Conservation (phyloP, 2,113 vertebrate genomes). For the Rhagologus leucostigma region DNA sequence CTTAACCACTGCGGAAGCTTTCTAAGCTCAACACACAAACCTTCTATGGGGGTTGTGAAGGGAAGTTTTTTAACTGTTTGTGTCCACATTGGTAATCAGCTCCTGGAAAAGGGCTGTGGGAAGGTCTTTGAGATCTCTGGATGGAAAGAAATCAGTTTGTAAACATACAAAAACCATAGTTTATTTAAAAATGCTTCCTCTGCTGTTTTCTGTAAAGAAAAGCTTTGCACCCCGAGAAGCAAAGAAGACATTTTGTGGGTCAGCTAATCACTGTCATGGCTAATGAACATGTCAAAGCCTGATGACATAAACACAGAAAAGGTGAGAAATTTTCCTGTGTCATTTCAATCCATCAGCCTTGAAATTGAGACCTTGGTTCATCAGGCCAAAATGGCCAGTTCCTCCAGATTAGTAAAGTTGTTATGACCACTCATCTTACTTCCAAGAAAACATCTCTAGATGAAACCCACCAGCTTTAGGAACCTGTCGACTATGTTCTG, state of each 20-base stretch:
- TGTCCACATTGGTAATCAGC: neutral
- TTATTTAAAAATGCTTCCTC: neutral
- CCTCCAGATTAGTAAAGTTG: neutral
- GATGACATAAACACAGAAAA: neutral
- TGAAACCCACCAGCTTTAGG: neutral
- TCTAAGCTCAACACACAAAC: neutral
- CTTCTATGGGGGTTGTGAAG: neutral
- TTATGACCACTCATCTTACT: neutral
- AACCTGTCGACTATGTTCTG: accelerated
- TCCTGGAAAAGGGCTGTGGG: neutral
- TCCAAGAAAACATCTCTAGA: neutral
- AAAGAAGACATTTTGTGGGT: neutral
- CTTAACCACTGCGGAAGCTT: neutral
- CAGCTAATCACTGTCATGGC: neutral
- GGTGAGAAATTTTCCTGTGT: neutral
- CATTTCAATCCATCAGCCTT: neutral
- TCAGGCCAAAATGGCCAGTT: neutral
- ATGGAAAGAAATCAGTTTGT: neutral
- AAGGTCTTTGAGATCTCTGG: neutral
- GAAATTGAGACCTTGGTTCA: accelerated
- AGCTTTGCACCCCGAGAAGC: neutral
- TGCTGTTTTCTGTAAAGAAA: neutral
- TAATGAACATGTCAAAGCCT: neutral
- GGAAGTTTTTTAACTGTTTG: neutral
- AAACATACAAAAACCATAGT: accelerated